Evolutionary conservation across 2,113 vertebrate species (phyloP).

Genomic region (Arizona elegans): DNA sequence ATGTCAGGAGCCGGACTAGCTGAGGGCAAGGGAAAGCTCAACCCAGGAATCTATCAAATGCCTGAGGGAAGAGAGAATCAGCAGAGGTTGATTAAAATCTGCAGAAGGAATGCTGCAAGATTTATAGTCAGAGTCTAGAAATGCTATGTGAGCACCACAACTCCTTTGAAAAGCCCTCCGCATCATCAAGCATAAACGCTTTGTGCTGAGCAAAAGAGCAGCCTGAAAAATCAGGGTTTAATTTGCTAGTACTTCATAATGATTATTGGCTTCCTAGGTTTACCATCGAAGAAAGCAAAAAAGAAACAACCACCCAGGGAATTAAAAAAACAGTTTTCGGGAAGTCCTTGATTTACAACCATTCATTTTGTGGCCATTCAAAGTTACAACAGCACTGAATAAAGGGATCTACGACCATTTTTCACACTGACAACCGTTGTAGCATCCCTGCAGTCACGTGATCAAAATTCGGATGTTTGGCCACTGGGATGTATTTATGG

Average conservation of each 20-base stretch:
- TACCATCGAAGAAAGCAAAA: neutral
- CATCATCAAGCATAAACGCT: neutral
- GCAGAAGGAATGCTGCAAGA: neutral
- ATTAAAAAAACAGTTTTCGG: neutral
- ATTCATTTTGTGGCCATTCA: neutral
- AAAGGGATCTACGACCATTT: neutral
- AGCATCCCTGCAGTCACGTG: neutral
- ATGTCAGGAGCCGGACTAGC: neutral
- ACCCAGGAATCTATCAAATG: neutral
- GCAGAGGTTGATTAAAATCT: neutral
- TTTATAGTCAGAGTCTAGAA: neutral
- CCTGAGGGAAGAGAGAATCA: neutral
- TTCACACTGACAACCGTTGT: neutral
- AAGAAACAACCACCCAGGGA: neutral
- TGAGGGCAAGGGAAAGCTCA: neutral
- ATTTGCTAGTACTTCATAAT: neutral
- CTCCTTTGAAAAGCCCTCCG: neutral
- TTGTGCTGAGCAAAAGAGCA: neutral
- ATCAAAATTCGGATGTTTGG: neutral
- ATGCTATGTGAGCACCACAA: neutral
- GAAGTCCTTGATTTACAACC: neutral
- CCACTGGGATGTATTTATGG: neutral
- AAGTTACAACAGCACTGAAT: neutral
- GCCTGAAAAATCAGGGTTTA: neutral
- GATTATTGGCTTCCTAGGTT: neutral